Evolutionary conservation across 2,797 vertebrate species (phyloP).

Genomic region (Notolepis coatsorum): DNA sequence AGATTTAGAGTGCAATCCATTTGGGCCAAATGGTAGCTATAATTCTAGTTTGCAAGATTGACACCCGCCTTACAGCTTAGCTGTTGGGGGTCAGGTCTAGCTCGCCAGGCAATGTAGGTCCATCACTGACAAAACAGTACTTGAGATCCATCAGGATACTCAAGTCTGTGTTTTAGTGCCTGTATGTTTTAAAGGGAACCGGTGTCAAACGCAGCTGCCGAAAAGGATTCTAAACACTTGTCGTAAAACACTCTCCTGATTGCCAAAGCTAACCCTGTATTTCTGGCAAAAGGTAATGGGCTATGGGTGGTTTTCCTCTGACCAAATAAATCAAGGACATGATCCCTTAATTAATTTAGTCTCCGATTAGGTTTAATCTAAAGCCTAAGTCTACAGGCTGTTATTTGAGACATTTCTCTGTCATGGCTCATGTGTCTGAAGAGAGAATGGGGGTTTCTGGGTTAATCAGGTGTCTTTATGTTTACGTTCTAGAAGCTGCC

Average conservation of each 20-base stretch:
- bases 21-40: slow-evolving; percentile 21
- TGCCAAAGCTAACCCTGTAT: background rate
- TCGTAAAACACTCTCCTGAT: background rate
- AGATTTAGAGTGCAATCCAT: background rate
- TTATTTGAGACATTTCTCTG: slow-evolving; percentile 56
- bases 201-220: too few relatives aligned
- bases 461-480: slow-evolving; percentile 56
- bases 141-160: too few relatives aligned
- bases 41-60: too few relatives aligned
- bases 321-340: background rate
- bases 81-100: too few relatives aligned
- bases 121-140: too few relatives aligned
- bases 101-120: too few relatives aligned
- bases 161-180: too few relatives aligned
- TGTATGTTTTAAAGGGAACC: background rate
- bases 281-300: background rate
- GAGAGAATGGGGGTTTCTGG: slow-evolving; percentile 20
- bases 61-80: too few relatives aligned
- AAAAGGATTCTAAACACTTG: background rate
- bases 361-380: background rate
- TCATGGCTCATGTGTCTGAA: slow-evolving; percentile 34
- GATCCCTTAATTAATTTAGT: slow-evolving; percentile 4
- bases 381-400: slow-evolving; percentile 30
- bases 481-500: slow-evolving; percentile 81
- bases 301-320: background rate